phyloP scores from a whole-genome alignment of 2,113 vertebrate genomes.

The Actenoides lindsayi region DNA sequence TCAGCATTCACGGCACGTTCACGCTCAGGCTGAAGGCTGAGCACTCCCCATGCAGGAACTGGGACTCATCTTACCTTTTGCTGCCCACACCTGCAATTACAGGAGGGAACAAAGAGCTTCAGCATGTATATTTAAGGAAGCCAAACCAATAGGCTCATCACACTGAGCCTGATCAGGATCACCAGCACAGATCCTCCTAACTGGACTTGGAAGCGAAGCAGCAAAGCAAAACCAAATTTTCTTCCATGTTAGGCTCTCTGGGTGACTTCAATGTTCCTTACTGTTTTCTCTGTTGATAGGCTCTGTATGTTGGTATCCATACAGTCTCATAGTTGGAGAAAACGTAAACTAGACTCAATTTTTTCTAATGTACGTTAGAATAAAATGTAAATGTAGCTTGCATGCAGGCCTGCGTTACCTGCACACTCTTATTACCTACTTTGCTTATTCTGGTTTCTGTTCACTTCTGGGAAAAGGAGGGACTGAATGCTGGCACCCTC shows the following conservation, averaged over 20 bases:
- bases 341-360: no score
- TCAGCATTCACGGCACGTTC: not conserved
- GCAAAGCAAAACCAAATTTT: not conserved
- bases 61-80: not conserved
- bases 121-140: not conserved
- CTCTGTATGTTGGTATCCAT: not conserved
- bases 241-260: accelerated
- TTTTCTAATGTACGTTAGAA: no score
- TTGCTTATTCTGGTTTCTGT: not conserved
- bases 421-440: not conserved
- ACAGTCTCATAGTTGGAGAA: not conserved
- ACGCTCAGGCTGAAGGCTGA: not conserved
- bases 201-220: not conserved
- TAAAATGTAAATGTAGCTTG: not conserved
- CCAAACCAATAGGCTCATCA: not conserved
- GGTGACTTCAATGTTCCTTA: not conserved
- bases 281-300: not conserved
- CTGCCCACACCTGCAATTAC: not conserved
- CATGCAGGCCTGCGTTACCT: not conserved
- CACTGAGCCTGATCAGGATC: not conserved
- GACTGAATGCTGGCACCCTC: not conserved
- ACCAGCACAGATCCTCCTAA: not conserved
- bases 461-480: not conserved
- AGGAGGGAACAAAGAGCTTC: not conserved
- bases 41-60: not conserved